A percentile compares a stretch with the other conserved stretches of the same genome.
Conservation (phyloP, 2,113 vertebrate genomes). For the Ictalurus furcatus region DNA sequence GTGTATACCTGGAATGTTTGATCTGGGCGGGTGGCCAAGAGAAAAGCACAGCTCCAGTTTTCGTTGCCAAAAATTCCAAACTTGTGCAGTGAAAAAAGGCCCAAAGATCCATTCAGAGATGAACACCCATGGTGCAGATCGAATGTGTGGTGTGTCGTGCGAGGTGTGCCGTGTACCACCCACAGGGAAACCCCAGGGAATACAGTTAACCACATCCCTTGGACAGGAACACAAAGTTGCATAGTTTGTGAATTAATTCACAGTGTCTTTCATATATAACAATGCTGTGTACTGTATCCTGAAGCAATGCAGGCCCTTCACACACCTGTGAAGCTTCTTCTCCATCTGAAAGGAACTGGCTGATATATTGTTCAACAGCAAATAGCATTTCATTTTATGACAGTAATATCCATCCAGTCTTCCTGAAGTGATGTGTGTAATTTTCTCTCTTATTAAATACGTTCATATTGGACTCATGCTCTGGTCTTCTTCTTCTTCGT, state of each 20-base stretch:
- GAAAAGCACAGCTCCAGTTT: not conserved
- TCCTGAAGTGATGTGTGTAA: not conserved
- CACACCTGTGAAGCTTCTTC: slow-evolving; percentile 5
- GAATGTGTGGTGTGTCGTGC: not conserved
- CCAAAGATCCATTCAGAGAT: not conserved
- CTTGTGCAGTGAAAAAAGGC: not conserved
- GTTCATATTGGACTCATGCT: not conserved
- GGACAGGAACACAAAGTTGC: slow-evolving; percentile 9
- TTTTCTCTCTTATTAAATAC: slow-evolving; percentile 30
- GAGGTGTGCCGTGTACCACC: slow-evolving; percentile 7
- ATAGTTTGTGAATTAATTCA: not conserved
- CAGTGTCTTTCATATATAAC: not conserved
- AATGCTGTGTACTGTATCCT: slow-evolving; percentile 21
- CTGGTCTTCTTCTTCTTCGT: slow-evolving; percentile 6
- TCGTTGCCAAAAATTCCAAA: slow-evolving; percentile 3
- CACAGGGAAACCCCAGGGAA: slow-evolving; percentile 27
- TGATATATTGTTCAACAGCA: not conserved
- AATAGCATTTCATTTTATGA: not conserved
- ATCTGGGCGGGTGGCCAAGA: not conserved
- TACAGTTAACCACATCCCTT: slow-evolving; percentile 20
- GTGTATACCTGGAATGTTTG: not conserved
- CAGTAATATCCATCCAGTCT: not conserved
- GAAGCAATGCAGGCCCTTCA: not conserved
- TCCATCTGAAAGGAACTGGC: not conserved
- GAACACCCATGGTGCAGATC: slow-evolving; percentile 1